Evolutionary conservation across 2,888 invertebrate genomes (phyloP).

Genomic region (Andrena hattorfiana): DNA sequence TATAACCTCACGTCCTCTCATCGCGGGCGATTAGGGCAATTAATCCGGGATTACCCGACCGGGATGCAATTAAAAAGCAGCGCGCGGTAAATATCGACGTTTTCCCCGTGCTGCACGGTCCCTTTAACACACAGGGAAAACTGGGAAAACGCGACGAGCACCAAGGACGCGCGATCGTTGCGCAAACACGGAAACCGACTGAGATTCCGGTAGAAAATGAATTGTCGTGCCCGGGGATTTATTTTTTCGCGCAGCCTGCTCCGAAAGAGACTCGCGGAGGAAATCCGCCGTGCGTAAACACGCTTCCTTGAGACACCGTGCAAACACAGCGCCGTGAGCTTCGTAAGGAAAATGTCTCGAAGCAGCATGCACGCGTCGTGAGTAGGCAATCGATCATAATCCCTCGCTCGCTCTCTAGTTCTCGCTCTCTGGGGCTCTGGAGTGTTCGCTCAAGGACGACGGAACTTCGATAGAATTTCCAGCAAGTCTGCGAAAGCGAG

Average conservation of each 20-base stretch:
- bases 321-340: constrained; percentile 15
- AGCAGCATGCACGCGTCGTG: constrained; percentile 5
- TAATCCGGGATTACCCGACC: background rate
- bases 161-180: background rate
- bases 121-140: background rate
- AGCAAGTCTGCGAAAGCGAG: constrained; percentile 18
- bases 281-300: constrained; percentile 25
- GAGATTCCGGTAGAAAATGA: background rate
- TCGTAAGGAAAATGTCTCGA: constrained; percentile 7
- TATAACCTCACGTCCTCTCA: background rate
- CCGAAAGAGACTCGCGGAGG: background rate
- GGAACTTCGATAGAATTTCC: constrained; percentile 33
- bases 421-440: background rate
- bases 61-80: constrained; percentile 1
- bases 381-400: constrained; percentile 27
- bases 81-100: background rate
- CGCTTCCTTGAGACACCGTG: constrained; percentile 1
- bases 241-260: background rate
- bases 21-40: constrained; percentile 7
- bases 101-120: background rate
- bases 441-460: constrained; percentile 9
- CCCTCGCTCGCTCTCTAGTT: background rate
- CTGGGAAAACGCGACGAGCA: background rate
- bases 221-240: background rate
- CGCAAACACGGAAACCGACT: background rate